These are phyloP conservation scores for Temnothorax curvispinosus DNA, from an alignment of 1,140 invertebrate species.

Conservation along the genomic window DNA sequence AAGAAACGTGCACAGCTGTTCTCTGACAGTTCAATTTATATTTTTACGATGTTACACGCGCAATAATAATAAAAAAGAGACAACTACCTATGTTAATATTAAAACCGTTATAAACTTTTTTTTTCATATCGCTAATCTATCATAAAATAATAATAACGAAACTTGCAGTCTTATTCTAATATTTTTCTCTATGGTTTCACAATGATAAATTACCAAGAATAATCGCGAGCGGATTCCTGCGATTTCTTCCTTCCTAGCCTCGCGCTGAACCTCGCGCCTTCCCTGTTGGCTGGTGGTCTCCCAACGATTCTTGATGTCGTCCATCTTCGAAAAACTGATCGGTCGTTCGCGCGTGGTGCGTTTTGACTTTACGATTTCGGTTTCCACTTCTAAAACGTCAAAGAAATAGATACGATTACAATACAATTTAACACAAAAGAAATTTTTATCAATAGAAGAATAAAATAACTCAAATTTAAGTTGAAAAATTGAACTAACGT, in stretches of 20 bases:
- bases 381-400: constrained; percentile 80
- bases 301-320: constrained; percentile 92
- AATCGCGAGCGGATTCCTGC: constrained; percentile 93
- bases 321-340: constrained; percentile 93
- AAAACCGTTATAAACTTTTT: constrained; percentile 16
- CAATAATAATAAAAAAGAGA: not conserved
- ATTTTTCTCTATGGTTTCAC: not conserved
- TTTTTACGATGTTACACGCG: not conserved
- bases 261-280: constrained; percentile 89
- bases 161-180: not conserved
- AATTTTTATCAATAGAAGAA: not conserved
- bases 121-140: not conserved
- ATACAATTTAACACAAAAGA: not conserved
- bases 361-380: constrained; percentile 86
- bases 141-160: not conserved
- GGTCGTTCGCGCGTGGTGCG: constrained; percentile 89
- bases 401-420: not conserved
- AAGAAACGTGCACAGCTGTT: not conserved
- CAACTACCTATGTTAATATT: not conserved
- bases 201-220: constrained; percentile 89
- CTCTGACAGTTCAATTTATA: constrained; percentile 4
- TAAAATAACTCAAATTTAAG: not conserved
- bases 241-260: constrained; percentile 95
- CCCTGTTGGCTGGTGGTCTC: constrained; percentile 89
- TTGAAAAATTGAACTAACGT: not conserved